Evolutionary conservation across 2,113 vertebrate species (phyloP).

Genomic region (Tautogolabrus adspersus): DNA sequence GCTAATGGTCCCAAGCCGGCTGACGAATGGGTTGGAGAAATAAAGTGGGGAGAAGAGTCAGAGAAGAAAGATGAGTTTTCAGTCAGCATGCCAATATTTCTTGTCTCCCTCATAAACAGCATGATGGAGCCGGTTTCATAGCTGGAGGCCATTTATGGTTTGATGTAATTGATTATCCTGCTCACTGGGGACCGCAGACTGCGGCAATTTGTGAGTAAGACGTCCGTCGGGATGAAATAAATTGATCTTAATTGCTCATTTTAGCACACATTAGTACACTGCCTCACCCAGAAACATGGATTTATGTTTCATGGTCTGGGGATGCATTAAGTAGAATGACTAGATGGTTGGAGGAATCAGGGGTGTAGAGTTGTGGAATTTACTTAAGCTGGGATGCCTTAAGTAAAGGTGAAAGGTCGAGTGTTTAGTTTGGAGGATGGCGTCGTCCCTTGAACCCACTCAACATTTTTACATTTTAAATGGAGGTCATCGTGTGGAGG

Average conservation of each 20-base stretch:
- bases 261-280: conserved; percentile 48
- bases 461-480: conserved; percentile 4
- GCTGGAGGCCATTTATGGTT: conserved; percentile 64
- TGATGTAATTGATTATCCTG: conserved; percentile 63
- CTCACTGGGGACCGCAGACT: conserved; percentile 49
- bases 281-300: conserved; percentile 23
- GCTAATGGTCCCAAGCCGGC: conserved; percentile 15
- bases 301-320: conserved; percentile 33
- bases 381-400: conserved; percentile 49
- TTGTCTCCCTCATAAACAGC: conserved; percentile 34
- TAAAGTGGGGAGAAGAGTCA: not conserved
- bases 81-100: conserved; percentile 49
- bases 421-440: conserved; percentile 57
- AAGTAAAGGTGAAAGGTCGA: conserved; percentile 67
- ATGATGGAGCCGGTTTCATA: conserved; percentile 50
- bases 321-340: conserved; percentile 26
- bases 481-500: no score
- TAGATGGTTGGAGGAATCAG: not conserved
- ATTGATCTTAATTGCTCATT: conserved; percentile 70
- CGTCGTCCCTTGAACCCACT: conserved; percentile 11
- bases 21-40: conserved; percentile 24
- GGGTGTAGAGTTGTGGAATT: conserved; percentile 70
- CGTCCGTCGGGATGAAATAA: conserved; percentile 47
- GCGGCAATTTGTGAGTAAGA: conserved; percentile 40
- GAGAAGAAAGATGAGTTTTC: conserved; percentile 46